Evolutionary conservation across 2,888 invertebrate genomes (phyloP).

Genomic region (Drymonia ruficornis): DNA sequence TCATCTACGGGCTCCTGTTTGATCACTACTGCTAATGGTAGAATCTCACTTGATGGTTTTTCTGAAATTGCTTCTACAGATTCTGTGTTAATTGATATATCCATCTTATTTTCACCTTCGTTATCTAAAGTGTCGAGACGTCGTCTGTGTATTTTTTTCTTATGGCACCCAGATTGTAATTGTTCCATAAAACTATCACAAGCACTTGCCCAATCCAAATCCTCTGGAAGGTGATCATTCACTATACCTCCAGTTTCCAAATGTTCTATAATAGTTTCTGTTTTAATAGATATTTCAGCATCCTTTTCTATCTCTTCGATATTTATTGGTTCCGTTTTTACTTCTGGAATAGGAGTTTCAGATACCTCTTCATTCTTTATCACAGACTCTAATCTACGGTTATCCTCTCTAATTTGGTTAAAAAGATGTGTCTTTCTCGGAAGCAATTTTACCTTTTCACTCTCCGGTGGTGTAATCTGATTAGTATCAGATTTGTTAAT

Average conservation of each 20-base stretch:
- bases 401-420: constrained; percentile 78
- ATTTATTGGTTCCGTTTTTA: constrained; percentile 88
- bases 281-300: constrained; percentile 75
- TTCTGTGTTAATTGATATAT: constrained; percentile 27
- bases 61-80: constrained; percentile 20
- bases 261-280: constrained; percentile 58
- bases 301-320: constrained; percentile 87
- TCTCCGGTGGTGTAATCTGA: constrained; percentile 38
- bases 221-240: constrained; percentile 50
- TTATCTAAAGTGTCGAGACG: constrained; percentile 60
- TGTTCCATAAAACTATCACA: constrained; percentile 93
- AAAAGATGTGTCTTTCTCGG: constrained; percentile 71
- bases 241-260: constrained; percentile 40
- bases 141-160: constrained; percentile 84
- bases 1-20: constrained; percentile 73
- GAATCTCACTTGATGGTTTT: constrained; percentile 21
- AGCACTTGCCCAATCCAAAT: constrained; percentile 87
- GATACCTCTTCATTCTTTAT: constrained; percentile 86
- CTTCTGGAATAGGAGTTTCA: constrained; percentile 81
- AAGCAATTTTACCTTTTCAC: constrained; percentile 57
- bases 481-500: constrained; percentile 52
- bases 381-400: constrained; percentile 79
- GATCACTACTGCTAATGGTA: constrained; percentile 37
- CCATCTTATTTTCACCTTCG: constrained; percentile 50
- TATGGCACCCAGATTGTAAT: constrained; percentile 85